These are phyloP conservation scores for Eudasyphora cyanicolor DNA, from an alignment of 2,888 invertebrate species.

Conservation along the genomic window DNA sequence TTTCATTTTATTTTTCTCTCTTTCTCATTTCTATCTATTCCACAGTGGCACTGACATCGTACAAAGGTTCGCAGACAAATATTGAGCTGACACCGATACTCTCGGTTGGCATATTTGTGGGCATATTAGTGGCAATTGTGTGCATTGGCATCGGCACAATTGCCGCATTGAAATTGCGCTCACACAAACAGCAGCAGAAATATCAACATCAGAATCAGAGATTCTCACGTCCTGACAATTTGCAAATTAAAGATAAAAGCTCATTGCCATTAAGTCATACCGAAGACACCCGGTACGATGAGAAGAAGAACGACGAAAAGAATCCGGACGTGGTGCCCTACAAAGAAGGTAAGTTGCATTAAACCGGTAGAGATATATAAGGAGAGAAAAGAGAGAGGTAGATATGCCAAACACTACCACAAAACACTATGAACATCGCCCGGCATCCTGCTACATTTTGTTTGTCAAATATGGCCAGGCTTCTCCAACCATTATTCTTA, in stretches of 20 bases:
- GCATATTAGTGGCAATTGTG: constrained; percentile 79
- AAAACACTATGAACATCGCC: neutral
- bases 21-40: constrained; percentile 54
- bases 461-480: constrained; percentile 12
- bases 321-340: constrained; percentile 94
- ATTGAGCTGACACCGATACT: constrained; percentile 82
- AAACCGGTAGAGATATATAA: neutral
- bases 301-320: constrained; percentile 84
- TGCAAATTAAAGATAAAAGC: constrained; percentile 85
- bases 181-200: constrained; percentile 78
- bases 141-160: constrained; percentile 80
- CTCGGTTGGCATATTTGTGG: constrained; percentile 80
- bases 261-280: constrained; percentile 84
- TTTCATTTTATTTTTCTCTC: neutral
- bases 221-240: constrained; percentile 83
- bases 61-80: constrained; percentile 81
- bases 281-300: constrained; percentile 82
- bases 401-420: neutral
- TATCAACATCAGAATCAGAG: constrained; percentile 79
- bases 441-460: neutral
- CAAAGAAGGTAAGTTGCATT: constrained; percentile 86
- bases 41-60: constrained; percentile 79
- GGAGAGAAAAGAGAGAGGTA: no score
- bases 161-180: constrained; percentile 79
- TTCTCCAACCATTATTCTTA: neutral